phyloP scores from a whole-genome alignment of 1,140 invertebrate species.

The Brachionus rubens region DNA sequence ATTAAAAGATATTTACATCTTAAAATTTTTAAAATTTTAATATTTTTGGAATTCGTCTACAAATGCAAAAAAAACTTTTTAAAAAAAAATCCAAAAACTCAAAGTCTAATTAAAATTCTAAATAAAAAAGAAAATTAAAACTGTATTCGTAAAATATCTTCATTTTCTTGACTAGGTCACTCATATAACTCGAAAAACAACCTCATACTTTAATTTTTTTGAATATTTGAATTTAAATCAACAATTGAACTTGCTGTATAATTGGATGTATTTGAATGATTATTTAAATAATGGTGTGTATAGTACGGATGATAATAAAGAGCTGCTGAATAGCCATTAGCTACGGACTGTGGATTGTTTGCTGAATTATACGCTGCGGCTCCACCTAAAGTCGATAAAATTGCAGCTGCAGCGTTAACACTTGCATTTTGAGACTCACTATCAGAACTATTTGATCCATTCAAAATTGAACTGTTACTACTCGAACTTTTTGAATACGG shows the following conservation, averaged over 20 bases:
- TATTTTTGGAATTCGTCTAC: too few species aligned
- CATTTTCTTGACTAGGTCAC: too few species aligned
- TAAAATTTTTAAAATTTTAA: too few species aligned
- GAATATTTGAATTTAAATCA: slow-evolving; percentile 19
- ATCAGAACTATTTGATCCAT: slow-evolving; percentile 4
- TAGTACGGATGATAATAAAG: slow-evolving; percentile 30
- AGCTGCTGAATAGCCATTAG: slow-evolving; percentile 20
- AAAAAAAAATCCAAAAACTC: too few species aligned
- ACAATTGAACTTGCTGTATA: background rate
- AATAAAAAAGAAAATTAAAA: too few species aligned
- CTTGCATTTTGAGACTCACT: background rate
- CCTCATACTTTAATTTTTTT: slow-evolving; percentile 26
- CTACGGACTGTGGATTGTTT: background rate
- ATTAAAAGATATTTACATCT: too few species aligned
- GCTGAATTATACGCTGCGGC: background rate
- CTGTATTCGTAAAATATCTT: too few species aligned
- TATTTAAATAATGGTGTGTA: slow-evolving; percentile 28
- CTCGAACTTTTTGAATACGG: slow-evolving; percentile 9
- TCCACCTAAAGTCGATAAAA: slow-evolving; percentile 7
- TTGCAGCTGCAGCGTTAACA: slow-evolving; percentile 22
- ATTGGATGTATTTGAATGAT: background rate
- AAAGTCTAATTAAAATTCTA: too few species aligned
- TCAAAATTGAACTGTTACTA: background rate
- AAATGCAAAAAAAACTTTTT: too few species aligned
- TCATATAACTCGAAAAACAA: too few species aligned